Evolutionary conservation across 2,113 vertebrate species (phyloP).

Genomic region (Salvator merianae): DNA sequence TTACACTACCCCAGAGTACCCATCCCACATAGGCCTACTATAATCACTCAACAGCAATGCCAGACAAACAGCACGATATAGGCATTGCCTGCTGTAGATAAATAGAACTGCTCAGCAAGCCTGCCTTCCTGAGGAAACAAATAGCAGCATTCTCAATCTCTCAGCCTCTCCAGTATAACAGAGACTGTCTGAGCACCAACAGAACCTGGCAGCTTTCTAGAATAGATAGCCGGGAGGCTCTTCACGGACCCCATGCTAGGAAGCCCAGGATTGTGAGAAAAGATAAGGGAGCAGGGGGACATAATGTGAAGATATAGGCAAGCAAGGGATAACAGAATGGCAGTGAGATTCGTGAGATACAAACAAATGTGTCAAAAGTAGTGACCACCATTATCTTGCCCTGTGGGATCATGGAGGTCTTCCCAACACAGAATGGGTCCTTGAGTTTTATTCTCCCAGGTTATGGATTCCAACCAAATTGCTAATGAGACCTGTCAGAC

Average conservation of each 20-base stretch:
- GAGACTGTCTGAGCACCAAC: background rate
- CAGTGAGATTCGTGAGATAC: background rate
- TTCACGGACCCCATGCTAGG: background rate
- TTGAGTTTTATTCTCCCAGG: background rate
- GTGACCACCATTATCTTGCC: background rate
- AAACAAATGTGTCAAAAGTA: background rate
- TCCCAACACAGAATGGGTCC: background rate
- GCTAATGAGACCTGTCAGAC: background rate
- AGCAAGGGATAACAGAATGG: conserved; percentile 1
- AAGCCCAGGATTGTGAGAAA: background rate
- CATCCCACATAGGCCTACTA: background rate
- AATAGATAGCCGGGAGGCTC: background rate
- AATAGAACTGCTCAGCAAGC: conserved; percentile 9
- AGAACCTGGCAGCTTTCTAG: background rate
- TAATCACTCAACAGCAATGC: conserved; percentile 5
- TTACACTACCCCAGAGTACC: background rate
- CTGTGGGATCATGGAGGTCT: background rate
- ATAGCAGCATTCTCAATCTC: background rate
- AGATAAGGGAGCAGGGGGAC: background rate
- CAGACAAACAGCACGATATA: conserved; percentile 7
- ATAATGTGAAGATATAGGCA: background rate
- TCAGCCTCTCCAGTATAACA: background rate
- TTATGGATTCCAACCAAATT: accelerated
- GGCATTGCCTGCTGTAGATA: conserved; percentile 7
- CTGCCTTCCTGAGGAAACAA: background rate